Percentiles rank a stretch among this genome's conserved stretches.
These are phyloP conservation scores for Neopelma chrysocephalum DNA, from an alignment of 2,797 vertebrate genomes.

Conservation along the genomic window DNA sequence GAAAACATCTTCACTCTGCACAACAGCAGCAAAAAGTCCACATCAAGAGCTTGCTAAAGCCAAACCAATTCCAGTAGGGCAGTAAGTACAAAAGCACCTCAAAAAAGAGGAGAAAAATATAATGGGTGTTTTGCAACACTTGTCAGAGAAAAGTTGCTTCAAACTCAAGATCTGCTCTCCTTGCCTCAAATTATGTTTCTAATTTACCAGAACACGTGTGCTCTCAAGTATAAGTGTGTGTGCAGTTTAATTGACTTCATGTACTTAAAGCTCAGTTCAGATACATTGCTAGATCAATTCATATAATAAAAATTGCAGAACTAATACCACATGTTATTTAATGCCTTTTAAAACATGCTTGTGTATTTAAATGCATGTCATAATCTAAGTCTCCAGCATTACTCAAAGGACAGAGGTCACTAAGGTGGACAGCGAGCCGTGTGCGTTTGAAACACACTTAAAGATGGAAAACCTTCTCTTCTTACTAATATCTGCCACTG, in stretches of 20 bases:
- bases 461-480: not conserved
- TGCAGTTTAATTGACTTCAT: not conserved
- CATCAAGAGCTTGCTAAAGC: not conserved
- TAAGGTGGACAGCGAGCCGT: not conserved
- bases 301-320: not conserved
- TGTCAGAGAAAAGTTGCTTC: not conserved
- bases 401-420: not conserved
- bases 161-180: not conserved
- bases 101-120: not conserved
- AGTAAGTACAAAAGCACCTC: not conserved
- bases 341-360: not conserved
- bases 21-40: not conserved
- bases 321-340: not conserved
- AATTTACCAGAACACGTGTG: not conserved
- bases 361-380: not conserved
- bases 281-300: not conserved
- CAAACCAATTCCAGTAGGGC: not conserved
- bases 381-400: not conserved
- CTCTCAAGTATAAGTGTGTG: not conserved
- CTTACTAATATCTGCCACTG: not conserved
- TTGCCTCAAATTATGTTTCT: not conserved
- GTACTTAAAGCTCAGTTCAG: not conserved
- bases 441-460: not conserved
- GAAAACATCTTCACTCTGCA: not conserved
- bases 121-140: not conserved